A percentile compares a stretch with the other conserved stretches of the same genome.
phyloP scores from a whole-genome alignment of 2,888 invertebrate species.

The Acanthosepion pharaonis region DNA sequence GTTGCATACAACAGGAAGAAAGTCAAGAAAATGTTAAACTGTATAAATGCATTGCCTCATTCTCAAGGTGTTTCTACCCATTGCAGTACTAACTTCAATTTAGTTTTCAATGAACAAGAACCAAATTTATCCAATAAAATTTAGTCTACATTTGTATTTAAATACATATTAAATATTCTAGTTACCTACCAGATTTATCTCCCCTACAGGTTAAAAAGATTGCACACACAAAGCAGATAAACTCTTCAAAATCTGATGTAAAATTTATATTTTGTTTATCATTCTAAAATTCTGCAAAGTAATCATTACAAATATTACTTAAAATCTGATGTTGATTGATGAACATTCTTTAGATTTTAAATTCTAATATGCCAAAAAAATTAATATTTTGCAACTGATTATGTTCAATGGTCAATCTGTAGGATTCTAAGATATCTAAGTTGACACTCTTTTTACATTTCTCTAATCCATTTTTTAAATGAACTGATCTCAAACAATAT shows the following conservation, averaged over 20 bases:
- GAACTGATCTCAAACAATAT: too few relatives aligned
- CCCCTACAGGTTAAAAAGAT: neutral
- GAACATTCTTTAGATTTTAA: neutral
- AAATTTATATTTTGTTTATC: neutral
- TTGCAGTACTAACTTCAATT: neutral
- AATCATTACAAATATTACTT: too few relatives aligned
- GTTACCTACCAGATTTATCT: neutral
- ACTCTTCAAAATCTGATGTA: neutral
- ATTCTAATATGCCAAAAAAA: neutral
- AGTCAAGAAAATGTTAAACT: neutral
- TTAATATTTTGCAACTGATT: too few relatives aligned
- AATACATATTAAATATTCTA: neutral
- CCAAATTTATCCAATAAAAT: constrained; percentile 33
- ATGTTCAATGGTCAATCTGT: too few relatives aligned
- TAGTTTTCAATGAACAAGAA: neutral
- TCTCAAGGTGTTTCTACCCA: neutral
- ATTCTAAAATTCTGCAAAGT: neutral
- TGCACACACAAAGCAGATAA: neutral
- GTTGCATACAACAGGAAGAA: constrained; percentile 4
- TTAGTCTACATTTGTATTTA: neutral
- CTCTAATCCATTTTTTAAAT: too few relatives aligned
- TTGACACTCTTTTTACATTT: too few relatives aligned
- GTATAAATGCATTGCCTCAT: neutral
- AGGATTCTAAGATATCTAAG: too few relatives aligned
- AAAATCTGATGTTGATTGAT: neutral